Evolutionary conservation across 2,888 invertebrate species (phyloP).

Genomic region (Serripes groenlandicus): DNA sequence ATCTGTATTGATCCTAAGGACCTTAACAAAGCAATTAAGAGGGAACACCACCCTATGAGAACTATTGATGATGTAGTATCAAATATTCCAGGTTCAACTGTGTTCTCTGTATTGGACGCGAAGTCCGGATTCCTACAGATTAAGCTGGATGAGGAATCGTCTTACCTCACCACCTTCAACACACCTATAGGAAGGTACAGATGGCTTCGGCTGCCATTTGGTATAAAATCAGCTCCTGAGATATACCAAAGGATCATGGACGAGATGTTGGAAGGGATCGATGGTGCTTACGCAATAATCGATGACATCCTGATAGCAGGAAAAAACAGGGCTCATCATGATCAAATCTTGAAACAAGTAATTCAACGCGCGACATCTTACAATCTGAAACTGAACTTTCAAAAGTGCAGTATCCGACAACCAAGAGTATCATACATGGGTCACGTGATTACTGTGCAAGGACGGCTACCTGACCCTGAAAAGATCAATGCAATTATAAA

Average conservation of each 20-base stretch:
- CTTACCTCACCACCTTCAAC: constrained; percentile 71
- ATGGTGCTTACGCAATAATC: constrained; percentile 63
- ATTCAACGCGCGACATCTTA: constrained; percentile 54
- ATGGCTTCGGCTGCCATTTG: constrained; percentile 68
- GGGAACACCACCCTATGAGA: constrained; percentile 65
- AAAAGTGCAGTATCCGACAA: constrained; percentile 54
- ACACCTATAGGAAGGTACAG: constrained; percentile 67
- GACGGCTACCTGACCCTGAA: constrained; percentile 56
- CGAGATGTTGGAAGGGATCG: constrained; percentile 60
- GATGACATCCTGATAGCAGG: constrained; percentile 68
- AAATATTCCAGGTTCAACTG: constrained; percentile 62
- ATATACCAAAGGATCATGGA: constrained; percentile 69
- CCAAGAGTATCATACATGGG: constrained; percentile 54
- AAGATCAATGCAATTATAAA: constrained; percentile 61
- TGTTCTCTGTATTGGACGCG: constrained; percentile 71
- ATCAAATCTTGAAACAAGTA: constrained; percentile 57
- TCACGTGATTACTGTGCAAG: constrained; percentile 45
- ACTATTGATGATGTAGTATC: constrained; percentile 70
- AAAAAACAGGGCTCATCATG: constrained; percentile 54
- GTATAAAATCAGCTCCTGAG: constrained; percentile 67
- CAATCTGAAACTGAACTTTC: constrained; percentile 65
- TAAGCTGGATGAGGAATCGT: constrained; percentile 59
- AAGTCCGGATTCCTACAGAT: constrained; percentile 72
- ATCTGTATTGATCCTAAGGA: constrained; percentile 69
- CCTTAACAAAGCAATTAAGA: constrained; percentile 59